Evolutionary conservation across 2,888 invertebrate species (phyloP).

Genomic region (Plagodis dolabraria): DNA sequence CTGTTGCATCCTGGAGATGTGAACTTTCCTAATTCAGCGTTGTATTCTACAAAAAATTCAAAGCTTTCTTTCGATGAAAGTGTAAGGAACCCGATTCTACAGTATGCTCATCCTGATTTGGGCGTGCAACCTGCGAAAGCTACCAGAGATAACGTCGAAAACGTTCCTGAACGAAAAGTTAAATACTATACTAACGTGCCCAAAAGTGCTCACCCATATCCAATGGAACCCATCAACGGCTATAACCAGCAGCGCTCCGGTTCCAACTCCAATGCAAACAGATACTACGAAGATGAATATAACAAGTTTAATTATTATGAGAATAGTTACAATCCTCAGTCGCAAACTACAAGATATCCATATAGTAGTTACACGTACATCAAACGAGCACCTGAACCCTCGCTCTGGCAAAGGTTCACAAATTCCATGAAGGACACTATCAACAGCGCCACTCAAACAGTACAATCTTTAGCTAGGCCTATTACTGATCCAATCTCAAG

Average conservation of each 20-base stretch:
- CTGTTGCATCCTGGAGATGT: constrained; percentile 87
- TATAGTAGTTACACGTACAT: constrained; percentile 86
- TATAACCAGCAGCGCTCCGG: constrained; percentile 75
- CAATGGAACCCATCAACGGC: constrained; percentile 80
- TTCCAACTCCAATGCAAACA: constrained; percentile 71
- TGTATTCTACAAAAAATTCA: constrained; percentile 86
- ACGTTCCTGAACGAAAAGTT: constrained; percentile 65
- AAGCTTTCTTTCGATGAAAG: constrained; percentile 88
- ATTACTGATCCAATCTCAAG: constrained; percentile 85
- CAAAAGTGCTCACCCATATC: constrained; percentile 84
- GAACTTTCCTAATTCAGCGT: constrained; percentile 87
- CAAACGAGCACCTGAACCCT: constrained; percentile 85
- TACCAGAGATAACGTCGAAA: constrained; percentile 65
- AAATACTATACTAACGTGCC: constrained; percentile 82
- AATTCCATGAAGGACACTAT: constrained; percentile 90
- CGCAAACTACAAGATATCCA: constrained; percentile 75
- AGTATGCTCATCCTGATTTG: constrained; percentile 92
- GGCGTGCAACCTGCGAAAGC: constrained; percentile 91
- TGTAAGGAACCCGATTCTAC: constrained; percentile 89
- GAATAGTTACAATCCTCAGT: constrained; percentile 65
- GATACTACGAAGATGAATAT: constrained; percentile 79
- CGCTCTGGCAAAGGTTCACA: constrained; percentile 90
- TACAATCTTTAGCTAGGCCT: constrained; percentile 87
- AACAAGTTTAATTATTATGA: constrained; percentile 84
- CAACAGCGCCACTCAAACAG: constrained; percentile 88